These are phyloP conservation scores for Ectobius pallidus DNA, from an alignment of 2,888 invertebrate genomes.

Conservation along the genomic window DNA sequence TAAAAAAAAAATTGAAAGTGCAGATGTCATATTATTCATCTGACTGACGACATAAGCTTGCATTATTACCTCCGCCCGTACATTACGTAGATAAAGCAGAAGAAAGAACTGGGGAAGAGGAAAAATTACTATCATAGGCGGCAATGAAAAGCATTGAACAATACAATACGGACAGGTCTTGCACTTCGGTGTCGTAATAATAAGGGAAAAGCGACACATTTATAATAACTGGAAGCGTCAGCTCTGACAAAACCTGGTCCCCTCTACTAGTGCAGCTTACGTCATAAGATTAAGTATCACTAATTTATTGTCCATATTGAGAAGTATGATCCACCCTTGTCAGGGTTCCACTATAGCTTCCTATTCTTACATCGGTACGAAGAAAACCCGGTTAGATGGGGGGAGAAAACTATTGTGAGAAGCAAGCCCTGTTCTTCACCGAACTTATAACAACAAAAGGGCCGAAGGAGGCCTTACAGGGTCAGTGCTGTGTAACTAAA, in stretches of 20 bases:
- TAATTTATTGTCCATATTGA: slow-evolving; percentile 38
- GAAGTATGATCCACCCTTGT: background rate
- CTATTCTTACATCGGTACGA: slow-evolving; percentile 17
- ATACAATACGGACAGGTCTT: slow-evolving; percentile 1
- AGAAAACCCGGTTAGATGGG: background rate
- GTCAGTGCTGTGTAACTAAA: slow-evolving; percentile 9
- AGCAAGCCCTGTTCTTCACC: no score
- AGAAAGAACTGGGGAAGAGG: background rate
- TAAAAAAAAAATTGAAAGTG: no score
- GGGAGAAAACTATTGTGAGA: slow-evolving; percentile 14
- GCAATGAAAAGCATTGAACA: slow-evolving; percentile 13
- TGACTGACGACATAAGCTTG: no score
- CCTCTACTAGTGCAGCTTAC: background rate
- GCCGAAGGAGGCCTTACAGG: slow-evolving; percentile 7
- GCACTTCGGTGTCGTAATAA: background rate
- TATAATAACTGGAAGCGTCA: background rate
- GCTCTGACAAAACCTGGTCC: slow-evolving; percentile 1
- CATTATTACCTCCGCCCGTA: no score
- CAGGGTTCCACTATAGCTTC: slow-evolving; percentile 2
- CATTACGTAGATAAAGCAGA: background rate
- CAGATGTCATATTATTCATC: no score
- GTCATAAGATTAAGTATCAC: slow-evolving; percentile 40
- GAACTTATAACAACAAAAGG: no score
- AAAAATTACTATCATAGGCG: slow-evolving; percentile 4
- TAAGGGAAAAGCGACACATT: background rate